Conservation (phyloP, 2,113 vertebrate genomes). For the Zosterops pallidus region DNA sequence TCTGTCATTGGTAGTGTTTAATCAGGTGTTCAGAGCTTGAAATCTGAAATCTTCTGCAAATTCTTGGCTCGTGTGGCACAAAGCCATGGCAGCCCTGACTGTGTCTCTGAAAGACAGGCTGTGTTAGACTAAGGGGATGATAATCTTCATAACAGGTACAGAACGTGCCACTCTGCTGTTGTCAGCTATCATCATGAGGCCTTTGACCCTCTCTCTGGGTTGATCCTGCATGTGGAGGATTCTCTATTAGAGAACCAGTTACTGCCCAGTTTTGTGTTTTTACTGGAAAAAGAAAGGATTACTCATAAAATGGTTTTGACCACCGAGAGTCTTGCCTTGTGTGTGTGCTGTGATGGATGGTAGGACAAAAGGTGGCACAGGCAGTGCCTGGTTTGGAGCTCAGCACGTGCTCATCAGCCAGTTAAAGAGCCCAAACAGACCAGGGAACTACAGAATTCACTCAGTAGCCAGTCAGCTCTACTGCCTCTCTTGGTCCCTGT, state of each 20-base stretch:
- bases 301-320: background rate
- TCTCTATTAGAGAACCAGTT: background rate
- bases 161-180: background rate
- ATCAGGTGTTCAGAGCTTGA: background rate
- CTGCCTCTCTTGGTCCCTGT: background rate
- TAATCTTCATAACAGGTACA: background rate
- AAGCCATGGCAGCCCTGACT: background rate
- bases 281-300: background rate
- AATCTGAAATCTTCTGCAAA: background rate
- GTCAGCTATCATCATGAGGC: background rate
- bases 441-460: background rate
- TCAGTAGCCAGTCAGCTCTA: background rate
- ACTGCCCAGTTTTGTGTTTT: background rate
- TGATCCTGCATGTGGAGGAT: background rate
- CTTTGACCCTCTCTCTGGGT: background rate
- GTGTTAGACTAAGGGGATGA: background rate
- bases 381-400: background rate
- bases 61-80: background rate
- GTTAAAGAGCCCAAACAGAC: background rate
- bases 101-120: background rate
- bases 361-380: background rate
- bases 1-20: background rate
- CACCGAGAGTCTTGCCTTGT: background rate
- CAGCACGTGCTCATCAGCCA: accelerated
- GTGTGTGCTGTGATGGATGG: background rate